A percentile compares a stretch with the other conserved stretches of the same genome.
Conservation (phyloP, 2,888 invertebrate genomes). For the Netelia virgata region DNA sequence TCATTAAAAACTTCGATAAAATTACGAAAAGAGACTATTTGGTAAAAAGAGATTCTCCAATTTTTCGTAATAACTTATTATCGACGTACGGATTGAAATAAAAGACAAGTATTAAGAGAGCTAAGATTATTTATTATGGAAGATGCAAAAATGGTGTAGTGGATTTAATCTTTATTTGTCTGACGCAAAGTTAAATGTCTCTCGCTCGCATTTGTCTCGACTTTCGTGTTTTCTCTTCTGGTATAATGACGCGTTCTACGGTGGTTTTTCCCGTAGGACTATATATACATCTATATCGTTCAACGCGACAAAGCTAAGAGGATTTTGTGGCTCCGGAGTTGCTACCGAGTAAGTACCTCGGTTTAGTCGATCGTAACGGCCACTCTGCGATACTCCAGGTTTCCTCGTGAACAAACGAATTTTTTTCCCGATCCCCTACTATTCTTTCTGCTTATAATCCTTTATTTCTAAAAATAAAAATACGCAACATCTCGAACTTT, state of each 20-base stretch:
- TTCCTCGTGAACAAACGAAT: slow-evolving; percentile 24
- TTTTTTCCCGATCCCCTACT: background rate
- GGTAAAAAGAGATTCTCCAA: background rate
- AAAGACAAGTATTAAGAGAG: background rate
- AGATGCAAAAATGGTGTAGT: background rate
- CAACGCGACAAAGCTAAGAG: slow-evolving; percentile 59
- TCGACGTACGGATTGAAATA: background rate
- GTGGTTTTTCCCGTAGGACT: slow-evolving; percentile 45
- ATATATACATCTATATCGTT: slow-evolving; percentile 47
- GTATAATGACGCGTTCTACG: background rate
- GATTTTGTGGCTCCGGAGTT: slow-evolving; percentile 50
- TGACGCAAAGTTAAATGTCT: slow-evolving; percentile 29
- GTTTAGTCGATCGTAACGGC: slow-evolving; percentile 61
- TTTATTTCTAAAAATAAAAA: background rate
- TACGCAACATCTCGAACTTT: background rate
- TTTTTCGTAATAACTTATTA: background rate
- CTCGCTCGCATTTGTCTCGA: background rate
- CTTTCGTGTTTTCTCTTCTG: slow-evolving; percentile 2
- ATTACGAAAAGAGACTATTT: background rate
- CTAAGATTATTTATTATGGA: background rate
- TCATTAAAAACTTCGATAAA: background rate
- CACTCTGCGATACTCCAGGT: slow-evolving; percentile 26
- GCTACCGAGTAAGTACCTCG: slow-evolving; percentile 50
- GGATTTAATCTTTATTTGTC: slow-evolving; percentile 32
- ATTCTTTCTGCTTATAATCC: background rate